These are phyloP conservation scores for Minunthozetes semirufus DNA, from an alignment of 2,888 invertebrate species.

Conservation along the genomic window DNA sequence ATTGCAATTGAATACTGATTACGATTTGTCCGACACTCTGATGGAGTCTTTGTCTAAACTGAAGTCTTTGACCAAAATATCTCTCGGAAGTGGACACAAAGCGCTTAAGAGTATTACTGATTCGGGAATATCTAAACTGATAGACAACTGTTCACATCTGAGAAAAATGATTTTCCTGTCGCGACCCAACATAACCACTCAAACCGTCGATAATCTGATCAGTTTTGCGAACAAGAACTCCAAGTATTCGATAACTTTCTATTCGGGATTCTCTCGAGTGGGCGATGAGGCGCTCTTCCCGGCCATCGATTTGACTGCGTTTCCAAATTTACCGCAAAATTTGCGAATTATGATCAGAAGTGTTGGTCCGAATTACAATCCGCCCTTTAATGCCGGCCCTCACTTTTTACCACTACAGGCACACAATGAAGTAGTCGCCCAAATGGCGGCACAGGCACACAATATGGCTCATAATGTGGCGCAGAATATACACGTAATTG, in stretches of 20 bases:
- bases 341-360: background rate
- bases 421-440: background rate
- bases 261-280: background rate
- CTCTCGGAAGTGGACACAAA: background rate
- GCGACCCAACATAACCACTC: background rate
- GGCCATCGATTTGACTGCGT: background rate
- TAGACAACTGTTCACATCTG: background rate
- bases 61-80: background rate
- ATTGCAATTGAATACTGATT: background rate
- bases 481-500: background rate
- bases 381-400: background rate
- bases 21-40: background rate
- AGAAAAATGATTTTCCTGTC: background rate
- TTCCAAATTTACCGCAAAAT: background rate
- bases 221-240: conserved; percentile 1
- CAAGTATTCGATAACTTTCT: background rate
- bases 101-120: background rate
- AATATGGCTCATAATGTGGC: background rate
- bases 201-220: conserved; percentile 3
- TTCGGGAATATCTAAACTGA: background rate
- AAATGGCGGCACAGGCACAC: no score
- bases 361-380: background rate
- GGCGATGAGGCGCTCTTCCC: background rate
- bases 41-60: conserved; percentile 3
- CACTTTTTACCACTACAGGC: background rate